Evolutionary conservation across 2,888 invertebrate species (phyloP).

Genomic region (Lacanobia oleracea): DNA sequence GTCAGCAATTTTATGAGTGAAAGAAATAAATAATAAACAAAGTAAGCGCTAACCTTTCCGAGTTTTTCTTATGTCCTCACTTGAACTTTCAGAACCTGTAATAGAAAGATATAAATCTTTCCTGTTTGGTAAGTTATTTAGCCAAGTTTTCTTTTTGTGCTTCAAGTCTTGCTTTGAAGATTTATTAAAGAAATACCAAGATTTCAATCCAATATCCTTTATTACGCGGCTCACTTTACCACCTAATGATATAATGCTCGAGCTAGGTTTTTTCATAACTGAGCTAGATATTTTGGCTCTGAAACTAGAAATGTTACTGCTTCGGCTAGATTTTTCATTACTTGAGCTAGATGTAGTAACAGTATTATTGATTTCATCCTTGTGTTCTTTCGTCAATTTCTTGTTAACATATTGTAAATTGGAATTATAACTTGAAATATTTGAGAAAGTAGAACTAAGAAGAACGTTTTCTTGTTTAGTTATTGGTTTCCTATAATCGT

Average conservation of each 20-base stretch:
- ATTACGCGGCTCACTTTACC: conserved; percentile 19
- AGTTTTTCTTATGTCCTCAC: conserved; percentile 11
- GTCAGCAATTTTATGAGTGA: too few relatives aligned
- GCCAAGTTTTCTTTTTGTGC: neutral
- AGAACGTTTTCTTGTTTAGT: conserved; percentile 14
- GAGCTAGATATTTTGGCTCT: neutral
- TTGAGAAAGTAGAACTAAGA: neutral
- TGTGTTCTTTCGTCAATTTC: neutral
- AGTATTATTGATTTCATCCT: neutral
- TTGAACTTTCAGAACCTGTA: conserved; percentile 2
- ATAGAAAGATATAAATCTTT: conserved; percentile 18
- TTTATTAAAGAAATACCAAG: conserved; percentile 33
- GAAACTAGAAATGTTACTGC: neutral
- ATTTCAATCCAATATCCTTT: conserved; percentile 23
- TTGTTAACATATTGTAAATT: neutral
- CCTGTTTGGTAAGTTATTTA: neutral
- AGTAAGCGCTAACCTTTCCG: conserved; percentile 30
- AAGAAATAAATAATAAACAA: neutral
- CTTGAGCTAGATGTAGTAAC: conserved; percentile 11
- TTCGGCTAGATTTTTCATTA: neutral
- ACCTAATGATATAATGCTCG: conserved; percentile 19
- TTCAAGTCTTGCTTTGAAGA: conserved; percentile 2
- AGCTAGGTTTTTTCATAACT: conserved; percentile 10
- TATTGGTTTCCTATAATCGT: neutral
- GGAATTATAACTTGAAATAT: conserved; percentile 1